phyloP scores from a whole-genome alignment of 2,113 vertebrate genomes.

The Odontesthes bonariensis region DNA sequence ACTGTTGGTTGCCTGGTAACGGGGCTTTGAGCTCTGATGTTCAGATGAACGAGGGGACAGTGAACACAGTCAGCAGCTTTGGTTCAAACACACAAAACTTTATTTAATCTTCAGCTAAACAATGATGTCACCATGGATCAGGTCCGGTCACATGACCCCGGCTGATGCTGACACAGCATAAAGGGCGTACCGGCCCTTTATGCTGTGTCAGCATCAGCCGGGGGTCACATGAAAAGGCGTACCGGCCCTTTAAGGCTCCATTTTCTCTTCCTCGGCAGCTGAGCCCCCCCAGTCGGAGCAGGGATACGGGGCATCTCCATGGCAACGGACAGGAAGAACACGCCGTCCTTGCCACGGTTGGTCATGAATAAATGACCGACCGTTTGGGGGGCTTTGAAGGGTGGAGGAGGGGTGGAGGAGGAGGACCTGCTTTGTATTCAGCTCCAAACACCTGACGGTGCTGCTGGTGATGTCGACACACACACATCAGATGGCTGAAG shows the following conservation, averaged over 20 bases:
- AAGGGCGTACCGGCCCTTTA: too few species aligned
- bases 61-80: constrained; percentile 33
- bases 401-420: constrained; percentile 18
- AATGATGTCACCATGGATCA: constrained; percentile 2
- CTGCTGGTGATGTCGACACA: not conserved
- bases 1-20: constrained; percentile 45
- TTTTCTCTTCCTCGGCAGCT: not conserved
- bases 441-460: constrained; percentile 40
- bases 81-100: constrained; percentile 50
- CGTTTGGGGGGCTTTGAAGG: not conserved
- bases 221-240: too few species aligned
- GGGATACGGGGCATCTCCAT: not conserved
- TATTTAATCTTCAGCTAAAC: constrained; percentile 48
- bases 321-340: not conserved
- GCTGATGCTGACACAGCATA: too few species aligned
- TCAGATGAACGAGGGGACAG: constrained; percentile 24
- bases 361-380: constrained; percentile 48
- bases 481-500: not conserved
- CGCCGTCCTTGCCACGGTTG: not conserved
- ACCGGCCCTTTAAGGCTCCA: constrained; percentile 5
- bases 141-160: too few species aligned
- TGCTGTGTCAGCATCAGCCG: too few species aligned
- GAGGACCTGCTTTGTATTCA: constrained; percentile 57
- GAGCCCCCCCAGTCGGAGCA: too few species aligned
- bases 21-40: not conserved